Evolutionary conservation across 2,797 vertebrate genomes (phyloP).

Genomic region (Margarornis squamiger): DNA sequence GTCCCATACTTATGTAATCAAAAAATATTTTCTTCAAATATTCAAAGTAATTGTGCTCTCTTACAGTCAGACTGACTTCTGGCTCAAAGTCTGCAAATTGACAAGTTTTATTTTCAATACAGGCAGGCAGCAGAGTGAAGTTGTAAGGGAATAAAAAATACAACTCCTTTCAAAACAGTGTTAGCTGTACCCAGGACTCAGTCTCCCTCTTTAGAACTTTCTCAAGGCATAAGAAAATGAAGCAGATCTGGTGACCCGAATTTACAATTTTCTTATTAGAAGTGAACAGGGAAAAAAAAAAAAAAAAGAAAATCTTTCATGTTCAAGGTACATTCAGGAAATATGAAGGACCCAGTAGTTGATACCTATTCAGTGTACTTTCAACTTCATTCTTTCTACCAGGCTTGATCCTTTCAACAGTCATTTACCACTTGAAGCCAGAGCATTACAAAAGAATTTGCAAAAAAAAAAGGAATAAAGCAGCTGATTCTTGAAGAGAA

Average conservation of each 20-base stretch:
- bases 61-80: neutral
- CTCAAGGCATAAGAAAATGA: neutral
- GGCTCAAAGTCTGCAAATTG: neutral
- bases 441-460: neutral
- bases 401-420: neutral
- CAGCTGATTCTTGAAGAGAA: neutral
- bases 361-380: neutral
- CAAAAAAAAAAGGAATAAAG: neutral
- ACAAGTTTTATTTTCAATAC: neutral
- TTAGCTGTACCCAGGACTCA: neutral
- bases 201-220: neutral
- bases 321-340: neutral
- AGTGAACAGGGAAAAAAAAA: neutral
- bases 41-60: neutral
- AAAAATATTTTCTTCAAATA: neutral
- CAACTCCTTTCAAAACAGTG: neutral
- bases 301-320: neutral
- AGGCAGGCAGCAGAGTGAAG: neutral
- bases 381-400: neutral
- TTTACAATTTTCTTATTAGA: neutral
- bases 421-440: neutral
- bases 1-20: neutral
- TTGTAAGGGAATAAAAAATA: neutral
- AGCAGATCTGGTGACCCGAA: neutral
- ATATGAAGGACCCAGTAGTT: neutral